Base-by-base conservation (phyloP, 53 echinoderm and acorn worm species). In the Holothuria leucospilota region DNA sequence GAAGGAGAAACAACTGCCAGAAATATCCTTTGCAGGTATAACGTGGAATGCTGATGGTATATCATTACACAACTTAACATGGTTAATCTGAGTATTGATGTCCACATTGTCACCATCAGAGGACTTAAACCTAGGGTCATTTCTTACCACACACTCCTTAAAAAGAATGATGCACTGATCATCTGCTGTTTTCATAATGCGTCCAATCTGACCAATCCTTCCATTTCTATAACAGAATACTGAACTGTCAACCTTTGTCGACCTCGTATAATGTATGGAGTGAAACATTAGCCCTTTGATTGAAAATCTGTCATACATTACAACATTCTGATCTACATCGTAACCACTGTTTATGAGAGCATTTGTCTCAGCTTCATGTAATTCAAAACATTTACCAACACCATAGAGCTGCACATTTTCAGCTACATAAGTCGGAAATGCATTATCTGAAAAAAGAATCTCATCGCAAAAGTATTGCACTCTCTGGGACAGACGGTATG, bases 141-240 rank as follows among this genome's bases (percentile, higher is more conserved):
- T 26, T 28, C 66, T 26, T 28, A 66, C 26, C 66, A 5, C 5
- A 52, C 13, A 52, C 10, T 20, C 66, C 26, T 66, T 66, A 20
- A 66, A 66, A 66, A 66, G 66, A 66, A 66, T 10, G 18, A 66
- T 26, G 66, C 66, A 66, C 66, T 52, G 52, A 52, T 52, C 52
- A 52, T 66, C 66, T 66, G 26, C 21, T 66, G 66, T 26, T 26
- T 7, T 28, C 2, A 66, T 66, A 28, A 66, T 66, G 26, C 29
- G 66, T 66, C 6, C 26, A 26, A 66, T 28, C 15, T 66, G 26
- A 26, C 66, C 66, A 66, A 66, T 29, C 26, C 26, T 66, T 28
- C 66, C 25, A 66, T 66, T 29, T 8, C 26, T 29, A 10, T 26
- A 23, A 66, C 6, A 28, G 66, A 66, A 26, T 28, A 66, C 26